Percentiles rank a stretch among this genome's conserved stretches.
These are phyloP conservation scores for Erethizon dorsatum DNA, from an alignment of 2,797 vertebrate genomes.

Conservation along the genomic window DNA sequence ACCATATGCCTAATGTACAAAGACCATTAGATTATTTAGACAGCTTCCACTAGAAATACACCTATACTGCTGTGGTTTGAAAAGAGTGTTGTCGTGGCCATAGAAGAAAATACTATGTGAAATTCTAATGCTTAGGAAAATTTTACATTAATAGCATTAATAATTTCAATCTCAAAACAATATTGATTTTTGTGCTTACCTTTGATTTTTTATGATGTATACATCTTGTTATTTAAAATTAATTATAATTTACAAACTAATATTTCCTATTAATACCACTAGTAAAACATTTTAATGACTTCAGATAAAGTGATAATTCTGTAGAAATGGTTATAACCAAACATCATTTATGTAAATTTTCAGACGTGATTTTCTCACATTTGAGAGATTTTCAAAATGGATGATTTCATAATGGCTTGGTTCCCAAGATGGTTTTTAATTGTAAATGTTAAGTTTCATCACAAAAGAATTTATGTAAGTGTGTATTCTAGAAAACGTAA, in stretches of 20 bases:
- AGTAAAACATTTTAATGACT: background rate
- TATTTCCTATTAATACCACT: background rate
- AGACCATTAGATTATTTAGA: constrained; percentile 72
- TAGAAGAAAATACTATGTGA: constrained; percentile 11
- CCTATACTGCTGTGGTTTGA: background rate
- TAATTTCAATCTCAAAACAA: constrained; percentile 60
- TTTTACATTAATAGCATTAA: constrained; percentile 51
- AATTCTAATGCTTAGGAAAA: constrained; percentile 46
- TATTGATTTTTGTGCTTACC: constrained; percentile 57
- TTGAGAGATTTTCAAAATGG: constrained; percentile 48
- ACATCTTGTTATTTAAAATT: constrained; percentile 73
- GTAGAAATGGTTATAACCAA: constrained; percentile 61
- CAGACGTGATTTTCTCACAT: constrained; percentile 63
- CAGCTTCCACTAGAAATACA: constrained; percentile 57
- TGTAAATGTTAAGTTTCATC: constrained; percentile 30
- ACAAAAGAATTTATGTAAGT: constrained; percentile 22
- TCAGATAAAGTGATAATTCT: constrained; percentile 70
- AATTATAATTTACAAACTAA: constrained; percentile 53
- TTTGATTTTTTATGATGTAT: constrained; percentile 73
- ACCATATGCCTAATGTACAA: constrained; percentile 74
- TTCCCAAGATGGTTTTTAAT: constrained; percentile 65
- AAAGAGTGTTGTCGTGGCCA: background rate
- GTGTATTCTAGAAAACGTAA: background rate
- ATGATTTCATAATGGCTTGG: constrained; percentile 37
- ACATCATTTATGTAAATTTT: constrained; percentile 79